Evolutionary conservation across 64 coral and sea anemone genomes (phyloP), one percentile per base, ranked within the genome.

Genomic region (Anthopleura sola): DNA sequence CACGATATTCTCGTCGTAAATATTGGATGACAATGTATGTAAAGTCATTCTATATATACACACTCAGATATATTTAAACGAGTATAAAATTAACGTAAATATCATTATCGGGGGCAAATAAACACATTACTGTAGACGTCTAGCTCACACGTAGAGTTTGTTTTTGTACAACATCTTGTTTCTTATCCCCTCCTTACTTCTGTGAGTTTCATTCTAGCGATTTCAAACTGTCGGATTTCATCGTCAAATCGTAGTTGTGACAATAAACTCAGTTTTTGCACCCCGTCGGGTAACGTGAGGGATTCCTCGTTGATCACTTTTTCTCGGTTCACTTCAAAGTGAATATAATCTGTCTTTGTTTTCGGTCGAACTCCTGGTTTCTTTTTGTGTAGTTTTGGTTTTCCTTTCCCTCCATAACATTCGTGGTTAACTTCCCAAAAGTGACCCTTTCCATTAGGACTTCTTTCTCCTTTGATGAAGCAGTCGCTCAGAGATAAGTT

Each of bases 401-500:
- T 71, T 44, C 37, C 76, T 79, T 79, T 79, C 6, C 17, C 28
- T 84, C 82, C 82, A 53, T 90, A 90, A 18, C 75, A 90, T 51
- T 84, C 75, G 0, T 71, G 62, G 16, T 83, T 84, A 55, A 90
- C 83, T 36, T 82, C 83, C 88, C 88, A 90, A 68, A 90, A 90
- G 75, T 90, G 88, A 15, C 88, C 88, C 50, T 90, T 90, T 9
- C 88, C 88, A 54, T 85, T 90, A 16, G 88, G 82, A 60, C 88
- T 84, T 49, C 88, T 68, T 29, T 83, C 88, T 84, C 80, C 88
- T 75, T 90, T 90, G 48, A 77, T 40, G 68, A 90, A 90, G 82
- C 88, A 90, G 54, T 90, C 88, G 28, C 83, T 90, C 3, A 90
- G 88, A 9, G 88, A 90, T 1, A 90, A 74, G 57, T 90, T 90